A percentile compares a stretch with the other conserved stretches of the same genome.
phyloP scores from a whole-genome alignment of 2,888 invertebrate genomes.

The Drosophila prolongata region DNA sequence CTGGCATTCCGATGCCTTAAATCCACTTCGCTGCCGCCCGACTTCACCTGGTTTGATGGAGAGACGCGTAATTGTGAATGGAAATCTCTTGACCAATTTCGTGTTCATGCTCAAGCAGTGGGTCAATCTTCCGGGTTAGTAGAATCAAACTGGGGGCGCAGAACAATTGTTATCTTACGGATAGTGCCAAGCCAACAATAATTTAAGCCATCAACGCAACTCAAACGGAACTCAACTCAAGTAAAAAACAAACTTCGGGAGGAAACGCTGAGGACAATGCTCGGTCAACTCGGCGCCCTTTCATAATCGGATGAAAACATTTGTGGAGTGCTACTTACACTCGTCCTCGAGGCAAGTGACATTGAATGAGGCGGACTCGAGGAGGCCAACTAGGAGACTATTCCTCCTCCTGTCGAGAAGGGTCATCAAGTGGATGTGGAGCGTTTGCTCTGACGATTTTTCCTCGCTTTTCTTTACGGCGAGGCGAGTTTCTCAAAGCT shows the following conservation, averaged over 20 bases:
- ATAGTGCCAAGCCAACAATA: conserved; percentile 40
- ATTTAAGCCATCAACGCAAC: conserved; percentile 46
- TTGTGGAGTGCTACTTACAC: conserved; percentile 68
- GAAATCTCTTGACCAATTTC: conserved; percentile 21
- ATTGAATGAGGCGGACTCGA: conserved; percentile 55
- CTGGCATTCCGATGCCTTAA: conserved; percentile 77
- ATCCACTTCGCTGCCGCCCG: conserved; percentile 57
- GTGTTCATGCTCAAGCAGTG: conserved; percentile 34
- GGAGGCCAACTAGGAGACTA: conserved; percentile 37
- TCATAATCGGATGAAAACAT: conserved; percentile 63
- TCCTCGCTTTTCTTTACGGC: conserved; percentile 24
- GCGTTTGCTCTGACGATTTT: conserved; percentile 28
- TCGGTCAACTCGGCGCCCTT: conserved; percentile 57
- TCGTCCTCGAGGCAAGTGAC: conserved; percentile 75
- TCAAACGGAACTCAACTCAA: conserved; percentile 33
- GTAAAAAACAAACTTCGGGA: conserved; percentile 15
- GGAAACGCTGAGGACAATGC: conserved; percentile 35
- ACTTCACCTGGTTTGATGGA: conserved; percentile 73
- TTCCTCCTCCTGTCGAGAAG: conserved; percentile 34
- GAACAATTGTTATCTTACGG: conserved; percentile 57
- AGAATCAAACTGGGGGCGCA: conserved; percentile 39
- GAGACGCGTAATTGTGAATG: conserved; percentile 61
- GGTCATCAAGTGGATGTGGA: conserved; percentile 62
- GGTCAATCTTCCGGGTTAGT: conserved; percentile 57
- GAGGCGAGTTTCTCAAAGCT: conserved; percentile 43